These are phyloP conservation scores for Malurus splendens DNA, from an alignment of 2,797 vertebrate genomes.

Conservation along the genomic window DNA sequence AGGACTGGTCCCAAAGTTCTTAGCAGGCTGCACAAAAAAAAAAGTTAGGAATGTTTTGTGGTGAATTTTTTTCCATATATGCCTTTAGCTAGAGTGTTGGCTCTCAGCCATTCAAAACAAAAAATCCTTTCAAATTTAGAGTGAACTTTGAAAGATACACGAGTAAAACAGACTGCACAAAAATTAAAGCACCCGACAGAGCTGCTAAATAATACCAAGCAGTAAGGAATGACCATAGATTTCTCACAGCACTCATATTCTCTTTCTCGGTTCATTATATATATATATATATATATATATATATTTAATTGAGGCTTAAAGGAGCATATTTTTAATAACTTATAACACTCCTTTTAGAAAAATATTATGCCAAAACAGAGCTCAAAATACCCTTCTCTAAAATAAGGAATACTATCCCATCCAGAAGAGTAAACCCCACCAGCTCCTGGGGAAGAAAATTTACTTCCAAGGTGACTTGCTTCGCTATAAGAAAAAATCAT, in stretches of 20 bases:
- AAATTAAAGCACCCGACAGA: conserved; percentile 28
- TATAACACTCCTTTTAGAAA: neutral
- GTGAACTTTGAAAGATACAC: conserved; percentile 23
- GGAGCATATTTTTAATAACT: neutral
- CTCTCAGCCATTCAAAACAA: conserved; percentile 61
- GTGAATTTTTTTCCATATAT: conserved; percentile 55
- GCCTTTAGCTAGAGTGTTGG: conserved; percentile 49
- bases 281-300: neutral
- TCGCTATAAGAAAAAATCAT: neutral
- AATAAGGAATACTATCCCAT: neutral
- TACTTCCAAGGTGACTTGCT: neutral
- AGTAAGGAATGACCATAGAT: neutral
- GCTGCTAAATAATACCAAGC: conserved; percentile 3
- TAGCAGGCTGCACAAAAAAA: neutral
- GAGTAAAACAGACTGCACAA: neutral
- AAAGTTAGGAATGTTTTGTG: conserved; percentile 32
- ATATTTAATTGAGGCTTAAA: conserved; percentile 16
- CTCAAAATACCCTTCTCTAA: conserved; percentile 41
- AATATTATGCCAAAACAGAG: conserved; percentile 4
- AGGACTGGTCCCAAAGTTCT: neutral
- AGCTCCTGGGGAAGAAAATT: neutral
- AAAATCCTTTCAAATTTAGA: conserved; percentile 55
- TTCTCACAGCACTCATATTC: conserved; percentile 19
- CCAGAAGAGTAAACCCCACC: neutral
- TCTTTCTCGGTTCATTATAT: conserved; percentile 6